phyloP scores from a whole-genome alignment of 2,113 vertebrate species.

The Vidua macroura region DNA sequence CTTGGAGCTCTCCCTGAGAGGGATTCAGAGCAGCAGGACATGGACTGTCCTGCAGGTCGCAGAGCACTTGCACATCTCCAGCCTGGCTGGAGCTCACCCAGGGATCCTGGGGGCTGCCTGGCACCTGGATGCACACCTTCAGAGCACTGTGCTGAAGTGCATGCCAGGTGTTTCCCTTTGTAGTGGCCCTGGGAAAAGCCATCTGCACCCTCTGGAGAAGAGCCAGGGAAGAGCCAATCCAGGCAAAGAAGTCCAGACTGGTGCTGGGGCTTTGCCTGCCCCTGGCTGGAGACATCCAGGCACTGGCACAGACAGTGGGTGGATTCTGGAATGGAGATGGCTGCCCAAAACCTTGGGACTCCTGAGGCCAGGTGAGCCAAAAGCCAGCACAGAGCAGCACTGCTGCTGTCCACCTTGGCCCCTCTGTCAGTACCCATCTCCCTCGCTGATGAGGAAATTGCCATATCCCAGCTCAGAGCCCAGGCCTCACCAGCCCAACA shows the following conservation, averaged over 20 bases:
- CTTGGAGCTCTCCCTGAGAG: background rate
- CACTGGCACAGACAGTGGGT: background rate
- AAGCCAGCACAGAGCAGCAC: background rate
- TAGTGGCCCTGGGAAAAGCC: background rate
- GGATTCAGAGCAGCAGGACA: background rate
- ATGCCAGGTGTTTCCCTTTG: background rate
- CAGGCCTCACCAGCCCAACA: background rate
- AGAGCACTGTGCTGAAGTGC: background rate
- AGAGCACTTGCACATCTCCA: background rate
- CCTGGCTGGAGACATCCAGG: background rate
- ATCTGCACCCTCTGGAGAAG: background rate
- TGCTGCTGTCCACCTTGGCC: background rate
- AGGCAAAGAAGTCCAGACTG: background rate
- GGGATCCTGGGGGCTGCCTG: background rate
- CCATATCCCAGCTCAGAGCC: background rate
- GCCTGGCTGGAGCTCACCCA: background rate
- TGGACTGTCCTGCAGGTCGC: background rate
- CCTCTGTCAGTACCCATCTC: background rate
- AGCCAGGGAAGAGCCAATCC: background rate
- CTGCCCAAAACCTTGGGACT: background rate
- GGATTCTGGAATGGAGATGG: fast-evolving
- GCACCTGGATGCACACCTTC: background rate
- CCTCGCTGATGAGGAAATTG: background rate
- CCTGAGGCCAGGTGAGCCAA: background rate
- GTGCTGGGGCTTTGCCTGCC: background rate